phyloP scores from a whole-genome alignment of 2,888 invertebrate species.

The Chaitophorus viminalis region DNA sequence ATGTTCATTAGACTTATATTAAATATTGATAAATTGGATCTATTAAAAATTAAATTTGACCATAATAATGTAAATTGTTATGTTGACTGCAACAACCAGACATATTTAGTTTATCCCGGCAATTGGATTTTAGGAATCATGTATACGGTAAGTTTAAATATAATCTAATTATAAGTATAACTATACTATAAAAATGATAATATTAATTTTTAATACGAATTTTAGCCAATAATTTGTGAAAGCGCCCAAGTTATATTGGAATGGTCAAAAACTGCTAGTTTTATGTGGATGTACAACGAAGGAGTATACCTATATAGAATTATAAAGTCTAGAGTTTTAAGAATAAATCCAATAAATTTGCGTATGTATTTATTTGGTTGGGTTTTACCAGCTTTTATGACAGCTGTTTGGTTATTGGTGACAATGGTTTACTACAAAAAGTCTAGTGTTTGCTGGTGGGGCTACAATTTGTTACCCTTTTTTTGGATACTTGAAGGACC shows the following conservation, averaged over 20 bases:
- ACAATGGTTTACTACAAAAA: slow-evolving; percentile 71
- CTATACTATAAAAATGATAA: not conserved
- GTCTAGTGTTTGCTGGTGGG: slow-evolving; percentile 79
- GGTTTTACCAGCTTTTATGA: slow-evolving; percentile 78
- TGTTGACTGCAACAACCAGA: slow-evolving; percentile 53
- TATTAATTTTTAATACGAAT: slow-evolving; percentile 16
- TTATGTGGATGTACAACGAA: slow-evolving; percentile 97
- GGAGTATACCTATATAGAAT: slow-evolving; percentile 83
- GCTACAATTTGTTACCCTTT: slow-evolving; percentile 81
- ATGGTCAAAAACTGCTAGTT: slow-evolving; percentile 89
- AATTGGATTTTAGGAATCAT: slow-evolving; percentile 50
- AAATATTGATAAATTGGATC: slow-evolving; percentile 77
- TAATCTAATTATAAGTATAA: not conserved
- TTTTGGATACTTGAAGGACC: slow-evolving; percentile 95
- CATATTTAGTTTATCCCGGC: slow-evolving; percentile 10
- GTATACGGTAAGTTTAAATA: slow-evolving; percentile 49
- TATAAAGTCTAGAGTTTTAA: slow-evolving; percentile 58
- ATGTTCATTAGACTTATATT: slow-evolving; percentile 78
- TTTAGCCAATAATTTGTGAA: slow-evolving; percentile 83
- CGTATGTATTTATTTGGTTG: slow-evolving; percentile 71
- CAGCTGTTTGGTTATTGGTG: slow-evolving; percentile 72
- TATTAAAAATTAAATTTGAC: slow-evolving; percentile 39
- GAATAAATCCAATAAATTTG: slow-evolving; percentile 53
- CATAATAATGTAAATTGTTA: slow-evolving; percentile 37
- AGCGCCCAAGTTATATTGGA: slow-evolving; percentile 82